phyloP scores from a whole-genome alignment of 2,888 invertebrate genomes.

The Nipponacmea schrenckii region DNA sequence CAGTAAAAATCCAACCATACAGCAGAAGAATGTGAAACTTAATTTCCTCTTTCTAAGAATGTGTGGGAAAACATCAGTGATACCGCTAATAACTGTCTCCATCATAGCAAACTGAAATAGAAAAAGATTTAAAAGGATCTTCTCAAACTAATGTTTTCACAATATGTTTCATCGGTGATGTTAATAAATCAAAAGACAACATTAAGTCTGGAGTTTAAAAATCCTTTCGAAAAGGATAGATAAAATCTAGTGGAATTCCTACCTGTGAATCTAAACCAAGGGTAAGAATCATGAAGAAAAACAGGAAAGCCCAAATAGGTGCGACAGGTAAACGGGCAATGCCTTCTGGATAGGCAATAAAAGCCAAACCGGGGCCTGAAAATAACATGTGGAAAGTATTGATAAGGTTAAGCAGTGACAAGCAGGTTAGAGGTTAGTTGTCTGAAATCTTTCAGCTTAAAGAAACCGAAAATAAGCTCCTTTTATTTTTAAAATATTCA shows the following conservation, averaged over 20 bases:
- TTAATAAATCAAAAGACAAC: no score
- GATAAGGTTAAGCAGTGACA: no score
- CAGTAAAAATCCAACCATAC: conserved; percentile 54
- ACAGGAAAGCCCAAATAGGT: conserved; percentile 61
- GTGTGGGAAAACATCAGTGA: conserved; percentile 56
- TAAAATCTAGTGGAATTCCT: background rate
- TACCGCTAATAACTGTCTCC: conserved; percentile 61
- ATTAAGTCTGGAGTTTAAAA: no score
- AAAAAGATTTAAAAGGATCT: conserved; percentile 11
- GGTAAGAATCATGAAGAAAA: conserved; percentile 64
- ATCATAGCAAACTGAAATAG: conserved; percentile 60
- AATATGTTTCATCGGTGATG: no score
- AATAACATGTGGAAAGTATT: background rate
- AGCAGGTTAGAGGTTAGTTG: no score
- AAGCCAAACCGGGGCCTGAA: conserved; percentile 63
- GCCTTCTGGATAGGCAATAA: conserved; percentile 65
- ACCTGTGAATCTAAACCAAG: conserved; percentile 62
- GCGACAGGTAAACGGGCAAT: conserved; percentile 60
- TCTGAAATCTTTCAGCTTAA: no score
- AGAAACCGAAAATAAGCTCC: no score
- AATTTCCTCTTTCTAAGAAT: conserved; percentile 49
- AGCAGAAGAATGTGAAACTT: conserved; percentile 49
- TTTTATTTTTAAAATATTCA: no score
- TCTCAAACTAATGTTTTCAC: background rate
- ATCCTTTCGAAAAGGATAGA: no score